Base-by-base conservation (phyloP, 2,888 invertebrate species). In the Ceratothoa steindachneri region DNA sequence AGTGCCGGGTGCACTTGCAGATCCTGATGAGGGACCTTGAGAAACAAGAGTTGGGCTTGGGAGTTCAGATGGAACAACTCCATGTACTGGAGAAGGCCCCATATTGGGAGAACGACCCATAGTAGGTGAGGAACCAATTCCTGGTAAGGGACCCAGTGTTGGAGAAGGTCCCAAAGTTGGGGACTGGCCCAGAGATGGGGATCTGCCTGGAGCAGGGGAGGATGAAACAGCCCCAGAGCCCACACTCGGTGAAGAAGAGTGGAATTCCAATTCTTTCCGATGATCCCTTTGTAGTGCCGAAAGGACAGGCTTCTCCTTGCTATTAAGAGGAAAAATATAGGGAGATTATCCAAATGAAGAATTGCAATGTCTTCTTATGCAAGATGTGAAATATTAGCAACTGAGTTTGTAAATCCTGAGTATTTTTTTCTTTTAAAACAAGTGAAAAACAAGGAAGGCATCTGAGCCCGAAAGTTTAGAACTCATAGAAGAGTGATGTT, bases 61-160 rank as follows among this genome's bases (percentile, higher is more conserved):
- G 19, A 22, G 60, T 22, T 60, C 27, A 24, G 60, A 60, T 24
- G 60, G 22, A 15, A 1, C 22, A 60, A 12, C 27, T 24, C 41
- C 41, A 15, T 60, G 60, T 24, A 60, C 60, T 60, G 60, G 60
- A 3, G 60, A 60, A 24, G 60, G 60, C 12, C 60, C 60, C 60
- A 60, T 1, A 12, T n/a, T 3, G 12, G 60, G 60, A 1, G 60
- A 60, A 24, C 9, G 60, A 3, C 60, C 60, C 19, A 60, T 60
- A 24, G 60, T 60, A 12, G 60, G 27, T 2, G 60, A 24, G 12
- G 60, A 12, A 24, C 27, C 60, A 22, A 24, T 24, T 22, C 12
- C 24, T 24, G 60, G 60, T 15, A 3, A n/a, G 12, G 60, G 24
- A 24, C 22, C 12, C 7, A 41, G 7, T 5, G 5, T 41, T 9